These are phyloP conservation scores for Zaprionus camerounensis DNA, from an alignment of 1,140 invertebrate species.

Conservation along the genomic window DNA sequence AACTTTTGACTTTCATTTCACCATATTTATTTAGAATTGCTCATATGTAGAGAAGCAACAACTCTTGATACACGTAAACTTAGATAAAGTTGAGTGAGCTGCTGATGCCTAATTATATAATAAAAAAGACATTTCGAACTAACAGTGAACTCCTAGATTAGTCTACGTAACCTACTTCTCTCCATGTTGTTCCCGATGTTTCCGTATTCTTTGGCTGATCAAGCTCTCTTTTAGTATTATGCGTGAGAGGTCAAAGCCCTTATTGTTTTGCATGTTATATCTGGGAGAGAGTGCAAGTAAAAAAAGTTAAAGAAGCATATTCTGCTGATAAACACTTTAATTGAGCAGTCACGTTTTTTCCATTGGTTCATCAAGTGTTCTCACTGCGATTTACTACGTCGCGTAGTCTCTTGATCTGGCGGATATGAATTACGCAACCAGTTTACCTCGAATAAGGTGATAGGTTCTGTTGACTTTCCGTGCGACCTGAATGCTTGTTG, in stretches of 20 bases:
- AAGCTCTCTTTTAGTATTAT: not conserved
- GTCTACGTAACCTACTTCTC: not conserved
- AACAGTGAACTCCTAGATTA: not conserved
- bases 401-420: not conserved
- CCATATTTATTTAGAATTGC: too few relatives aligned
- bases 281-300: conserved; percentile 1
- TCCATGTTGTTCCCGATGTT: not conserved
- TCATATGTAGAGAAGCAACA: too few relatives aligned
- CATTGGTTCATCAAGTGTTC: conserved; percentile 3
- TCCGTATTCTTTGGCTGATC: not conserved
- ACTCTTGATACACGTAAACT: too few relatives aligned
- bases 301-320: conserved; percentile 1
- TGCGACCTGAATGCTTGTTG: conserved; percentile 5
- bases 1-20: too few relatives aligned
- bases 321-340: conserved; percentile 39
- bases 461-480: conserved; percentile 1
- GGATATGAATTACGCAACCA: conserved; percentile 20
- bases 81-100: too few relatives aligned
- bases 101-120: too few relatives aligned
- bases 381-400: not conserved
- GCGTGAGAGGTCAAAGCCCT: conserved; percentile 18
- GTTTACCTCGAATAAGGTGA: not conserved
- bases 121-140: too few relatives aligned
- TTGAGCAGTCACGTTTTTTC: conserved; percentile 19
- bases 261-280: not conserved